Evolutionary conservation across 2,797 vertebrate genomes (phyloP), one percentile per base, ranked within the genome.

Genomic region (Alectoris magna): DNA sequence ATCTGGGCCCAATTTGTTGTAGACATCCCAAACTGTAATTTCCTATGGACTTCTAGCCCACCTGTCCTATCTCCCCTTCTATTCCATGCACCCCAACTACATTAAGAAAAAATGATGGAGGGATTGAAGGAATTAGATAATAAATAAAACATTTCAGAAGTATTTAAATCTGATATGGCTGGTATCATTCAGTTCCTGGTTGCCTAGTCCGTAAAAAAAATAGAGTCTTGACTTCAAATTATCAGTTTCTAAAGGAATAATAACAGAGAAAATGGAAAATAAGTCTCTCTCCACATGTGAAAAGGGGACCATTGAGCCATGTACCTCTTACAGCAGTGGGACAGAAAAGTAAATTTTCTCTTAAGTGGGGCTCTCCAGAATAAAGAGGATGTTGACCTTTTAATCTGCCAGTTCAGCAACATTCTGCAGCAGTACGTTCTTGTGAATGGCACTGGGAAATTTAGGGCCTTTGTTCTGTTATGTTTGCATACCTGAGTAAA

Each of bases 401-500:
- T 64, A 24, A 67, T 26, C n/a, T 74, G 22, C 7, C 39, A 79
- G 29, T 84, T 43, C 15, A 18, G 19, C 63, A 81, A 27, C 34
- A 41, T 59, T 36, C 36, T 62, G 44, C 69, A 91, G 11, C 43
- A 67, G 3, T 1, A 27, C 6, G 6, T 18, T 87, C 16, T 38
- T 80, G 26, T 51, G 69, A 81, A 77, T 4, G 12, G 27, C 70
- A 72, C 15, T 60, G 39, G n/a, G 31, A 58, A 81, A 29, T 8
- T 31, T 8, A 62, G 19, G 14, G 5, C 23, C 6, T 11, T 24
- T 41, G 14, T 53, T 63, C 63, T 73, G 41, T 51, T 58, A 88
- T 46, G 11, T 26, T 74, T 14, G 1, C 94, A 97, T 98, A 99
- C 99, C 99, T 92, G 99, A 99, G 97, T 99, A 99, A 67, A 99